These are phyloP conservation scores for Drosophila fuyamai DNA, from an alignment of 1,140 invertebrate genomes.

Conservation along the genomic window DNA sequence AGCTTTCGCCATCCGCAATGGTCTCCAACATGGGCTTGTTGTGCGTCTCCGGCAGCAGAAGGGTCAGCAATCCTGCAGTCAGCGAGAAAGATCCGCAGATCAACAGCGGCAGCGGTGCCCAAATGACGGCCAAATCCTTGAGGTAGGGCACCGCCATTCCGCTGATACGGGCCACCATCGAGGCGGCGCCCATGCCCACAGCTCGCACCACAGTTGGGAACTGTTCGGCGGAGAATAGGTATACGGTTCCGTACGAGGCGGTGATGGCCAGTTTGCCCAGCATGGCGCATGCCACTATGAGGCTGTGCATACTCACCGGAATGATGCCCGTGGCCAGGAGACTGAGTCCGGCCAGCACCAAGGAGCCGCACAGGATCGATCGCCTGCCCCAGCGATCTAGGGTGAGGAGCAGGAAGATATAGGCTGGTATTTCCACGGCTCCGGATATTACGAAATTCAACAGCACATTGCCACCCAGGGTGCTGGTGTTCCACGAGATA, in stretches of 20 bases:
- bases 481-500: conserved; percentile 91
- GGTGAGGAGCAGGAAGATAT: conserved; percentile 89
- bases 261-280: conserved; percentile 93
- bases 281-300: conserved; percentile 90
- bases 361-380: conserved; percentile 88
- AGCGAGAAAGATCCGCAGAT: conserved; percentile 89
- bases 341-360: conserved; percentile 89
- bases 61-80: conserved; percentile 88
- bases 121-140: conserved; percentile 87
- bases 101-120: conserved; percentile 89
- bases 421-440: conserved; percentile 91
- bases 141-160: conserved; percentile 91
- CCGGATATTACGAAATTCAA: conserved; percentile 92
- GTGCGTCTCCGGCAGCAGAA: conserved; percentile 91
- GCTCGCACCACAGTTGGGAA: conserved; percentile 94
- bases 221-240: conserved; percentile 93
- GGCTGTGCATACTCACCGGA: conserved; percentile 86
- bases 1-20: conserved; percentile 89
- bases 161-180: conserved; percentile 91
- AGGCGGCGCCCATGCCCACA: conserved; percentile 91
- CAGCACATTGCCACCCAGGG: conserved; percentile 90
- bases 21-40: conserved; percentile 91
- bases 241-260: conserved; percentile 91
- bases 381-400: conserved; percentile 91
- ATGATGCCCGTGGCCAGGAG: conserved; percentile 87